A percentile compares a stretch with the other conserved stretches of the same genome.
phyloP scores from a whole-genome alignment of 2,113 vertebrate genomes.

The Strix uralensis region DNA sequence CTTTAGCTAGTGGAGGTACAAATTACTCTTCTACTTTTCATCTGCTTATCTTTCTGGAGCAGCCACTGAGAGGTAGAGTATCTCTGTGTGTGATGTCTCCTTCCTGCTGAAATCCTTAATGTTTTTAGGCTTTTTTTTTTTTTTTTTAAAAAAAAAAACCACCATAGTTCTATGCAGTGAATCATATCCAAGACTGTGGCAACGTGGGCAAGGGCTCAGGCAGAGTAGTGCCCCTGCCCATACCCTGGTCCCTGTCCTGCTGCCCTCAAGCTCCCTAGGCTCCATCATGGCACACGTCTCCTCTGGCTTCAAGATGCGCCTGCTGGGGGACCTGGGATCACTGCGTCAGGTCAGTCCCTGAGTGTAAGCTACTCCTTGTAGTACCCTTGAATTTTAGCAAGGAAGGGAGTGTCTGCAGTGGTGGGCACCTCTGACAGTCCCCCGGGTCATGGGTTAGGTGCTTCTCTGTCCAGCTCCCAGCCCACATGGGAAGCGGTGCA shows the following conservation, averaged over 20 bases:
- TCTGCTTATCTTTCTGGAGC: background rate
- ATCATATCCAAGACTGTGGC: background rate
- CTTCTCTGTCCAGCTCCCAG: background rate
- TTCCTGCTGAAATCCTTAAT: background rate
- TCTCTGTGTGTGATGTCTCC: background rate
- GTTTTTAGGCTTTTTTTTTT: background rate
- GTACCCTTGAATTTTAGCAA: background rate
- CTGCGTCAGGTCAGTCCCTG: accelerated
- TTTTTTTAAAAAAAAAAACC: background rate
- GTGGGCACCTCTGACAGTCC: background rate
- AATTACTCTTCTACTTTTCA: background rate
- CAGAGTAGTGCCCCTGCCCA: background rate
- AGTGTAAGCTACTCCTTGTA: background rate
- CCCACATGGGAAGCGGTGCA: background rate
- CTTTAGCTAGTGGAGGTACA: background rate
- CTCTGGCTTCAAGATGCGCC: background rate
- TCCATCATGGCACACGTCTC: background rate
- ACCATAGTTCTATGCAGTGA: background rate
- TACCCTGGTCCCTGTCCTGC: background rate
- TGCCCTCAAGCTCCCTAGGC: background rate
- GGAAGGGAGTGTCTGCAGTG: background rate
- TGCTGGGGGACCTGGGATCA: background rate
- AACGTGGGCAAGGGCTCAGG: background rate
- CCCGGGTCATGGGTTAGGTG: accelerated
- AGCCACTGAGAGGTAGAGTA: background rate